A percentile compares a stretch with the other conserved stretches of the same genome.
phyloP scores from a whole-genome alignment of 2,113 vertebrate genomes.

The Setophaga petechia region DNA sequence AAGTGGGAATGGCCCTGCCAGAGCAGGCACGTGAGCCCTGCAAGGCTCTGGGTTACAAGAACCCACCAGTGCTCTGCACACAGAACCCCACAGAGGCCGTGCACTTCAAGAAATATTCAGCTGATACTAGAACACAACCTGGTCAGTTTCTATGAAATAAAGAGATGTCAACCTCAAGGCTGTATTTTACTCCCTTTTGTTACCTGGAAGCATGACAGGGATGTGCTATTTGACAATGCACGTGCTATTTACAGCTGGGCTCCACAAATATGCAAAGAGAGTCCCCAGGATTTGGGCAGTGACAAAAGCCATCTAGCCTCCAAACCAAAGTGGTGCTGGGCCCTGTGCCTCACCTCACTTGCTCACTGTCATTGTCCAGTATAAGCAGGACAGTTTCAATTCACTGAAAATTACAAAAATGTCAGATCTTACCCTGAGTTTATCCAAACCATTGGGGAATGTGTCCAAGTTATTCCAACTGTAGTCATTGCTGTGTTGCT shows the following conservation, averaged over 20 bases:
- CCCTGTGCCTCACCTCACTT: background rate
- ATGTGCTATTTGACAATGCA: background rate
- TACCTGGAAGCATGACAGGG: background rate
- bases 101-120: background rate
- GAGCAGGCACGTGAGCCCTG: fast-evolving
- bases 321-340: background rate
- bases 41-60: background rate
- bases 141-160: background rate
- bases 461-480: background rate
- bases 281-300: background rate
- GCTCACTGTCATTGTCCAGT: background rate
- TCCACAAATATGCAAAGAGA: background rate
- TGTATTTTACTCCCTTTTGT: background rate
- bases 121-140: background rate
- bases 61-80: fast-evolving
- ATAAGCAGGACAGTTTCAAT: background rate
- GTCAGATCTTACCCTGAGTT: background rate
- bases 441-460: background rate
- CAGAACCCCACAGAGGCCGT: fast-evolving
- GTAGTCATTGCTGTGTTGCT: background rate
- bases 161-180: background rate
- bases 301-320: background rate
- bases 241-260: background rate
- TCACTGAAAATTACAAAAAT: background rate
- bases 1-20: background rate